Conservation (phyloP, 1,140 invertebrate genomes). For the Ylistrum balloti region DNA sequence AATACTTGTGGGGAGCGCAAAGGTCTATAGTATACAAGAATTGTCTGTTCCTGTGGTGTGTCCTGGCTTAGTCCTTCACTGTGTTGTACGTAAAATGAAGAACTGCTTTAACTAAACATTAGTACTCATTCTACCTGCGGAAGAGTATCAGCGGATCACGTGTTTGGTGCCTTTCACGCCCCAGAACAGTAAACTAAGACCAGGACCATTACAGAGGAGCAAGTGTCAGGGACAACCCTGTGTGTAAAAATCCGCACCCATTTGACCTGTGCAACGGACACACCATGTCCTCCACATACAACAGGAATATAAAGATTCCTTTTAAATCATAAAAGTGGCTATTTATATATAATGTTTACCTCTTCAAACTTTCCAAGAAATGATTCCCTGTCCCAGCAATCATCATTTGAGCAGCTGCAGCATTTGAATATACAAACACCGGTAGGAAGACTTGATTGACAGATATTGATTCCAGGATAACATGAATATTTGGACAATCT, state of each 20-base stretch:
- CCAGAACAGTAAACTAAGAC: background rate
- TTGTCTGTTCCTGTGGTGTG: background rate
- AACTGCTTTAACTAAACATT: background rate
- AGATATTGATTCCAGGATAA: background rate
- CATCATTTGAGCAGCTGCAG: background rate
- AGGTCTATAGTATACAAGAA: background rate
- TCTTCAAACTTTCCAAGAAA: conserved; percentile 6
- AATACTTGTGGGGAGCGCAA: background rate
- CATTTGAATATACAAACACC: background rate
- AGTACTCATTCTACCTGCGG: background rate
- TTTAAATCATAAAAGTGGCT: background rate
- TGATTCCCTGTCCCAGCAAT: background rate
- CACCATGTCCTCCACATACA: no score
- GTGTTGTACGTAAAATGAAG: background rate
- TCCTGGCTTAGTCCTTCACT: background rate
- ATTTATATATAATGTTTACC: background rate
- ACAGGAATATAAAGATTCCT: no score
- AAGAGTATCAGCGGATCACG: background rate
- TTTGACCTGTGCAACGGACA: background rate
- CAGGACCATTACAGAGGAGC: no score
- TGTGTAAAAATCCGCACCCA: background rate
- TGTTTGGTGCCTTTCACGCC: background rate
- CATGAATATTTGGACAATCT: conserved; percentile 11
- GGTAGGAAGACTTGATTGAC: background rate
- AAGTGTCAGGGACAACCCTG: background rate